Percentiles rank a stretch among this genome's conserved stretches.
These are phyloP conservation scores for Hemiscyllium ocellatum DNA, from an alignment of 2,113 vertebrate genomes.

Conservation along the genomic window DNA sequence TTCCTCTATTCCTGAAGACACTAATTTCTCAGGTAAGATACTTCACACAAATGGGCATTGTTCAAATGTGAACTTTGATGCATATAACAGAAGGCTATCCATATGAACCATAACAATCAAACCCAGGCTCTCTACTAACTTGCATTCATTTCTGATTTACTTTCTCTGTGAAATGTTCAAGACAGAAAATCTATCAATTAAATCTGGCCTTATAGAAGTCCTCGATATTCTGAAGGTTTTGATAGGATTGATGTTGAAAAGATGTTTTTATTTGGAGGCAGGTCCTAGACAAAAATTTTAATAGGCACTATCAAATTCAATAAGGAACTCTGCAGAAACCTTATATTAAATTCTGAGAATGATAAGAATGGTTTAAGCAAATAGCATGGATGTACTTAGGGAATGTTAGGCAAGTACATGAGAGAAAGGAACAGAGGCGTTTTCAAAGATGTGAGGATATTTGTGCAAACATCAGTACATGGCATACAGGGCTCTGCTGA, in stretches of 20 bases:
- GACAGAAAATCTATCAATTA: background rate
- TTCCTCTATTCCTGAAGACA: background rate
- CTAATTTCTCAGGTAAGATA: background rate
- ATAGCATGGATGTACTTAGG: background rate
- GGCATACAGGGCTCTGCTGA: background rate
- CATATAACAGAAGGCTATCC: background rate
- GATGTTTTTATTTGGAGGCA: background rate
- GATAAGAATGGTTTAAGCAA: background rate
- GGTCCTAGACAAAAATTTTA: background rate
- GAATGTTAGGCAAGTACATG: background rate
- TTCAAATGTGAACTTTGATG: background rate
- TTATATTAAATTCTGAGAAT: background rate
- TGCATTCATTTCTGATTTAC: background rate
- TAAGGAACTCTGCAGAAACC: background rate
- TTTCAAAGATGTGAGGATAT: background rate
- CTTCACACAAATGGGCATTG: background rate
- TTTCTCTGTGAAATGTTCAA: background rate
- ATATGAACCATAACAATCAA: background rate
- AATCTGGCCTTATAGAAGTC: background rate
- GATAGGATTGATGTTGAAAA: background rate
- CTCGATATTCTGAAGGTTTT: background rate
- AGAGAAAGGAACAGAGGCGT: background rate
- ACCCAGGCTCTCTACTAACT: background rate
- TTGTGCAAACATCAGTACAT: background rate
- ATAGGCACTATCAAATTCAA: background rate